These are phyloP conservation scores for Priocnemis perturbator DNA, from an alignment of 2,888 invertebrate species.

Conservation along the genomic window DNA sequence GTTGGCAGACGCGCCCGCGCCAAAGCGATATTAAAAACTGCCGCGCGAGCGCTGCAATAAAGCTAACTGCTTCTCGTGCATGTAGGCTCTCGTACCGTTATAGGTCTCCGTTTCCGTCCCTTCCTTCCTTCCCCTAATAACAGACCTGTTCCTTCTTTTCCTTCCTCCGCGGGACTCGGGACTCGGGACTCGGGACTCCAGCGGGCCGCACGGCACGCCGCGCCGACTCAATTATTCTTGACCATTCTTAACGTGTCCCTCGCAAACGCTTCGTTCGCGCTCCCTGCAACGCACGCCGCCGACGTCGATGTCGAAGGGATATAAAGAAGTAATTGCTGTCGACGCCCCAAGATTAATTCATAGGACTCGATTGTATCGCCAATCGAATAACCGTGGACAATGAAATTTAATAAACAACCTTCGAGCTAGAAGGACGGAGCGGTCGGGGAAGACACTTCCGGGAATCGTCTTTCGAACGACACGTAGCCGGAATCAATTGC, in stretches of 20 bases:
- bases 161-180: constrained; percentile 2
- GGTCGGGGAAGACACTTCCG: not conserved
- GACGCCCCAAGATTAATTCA: too few relatives aligned
- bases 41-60: constrained; percentile 66
- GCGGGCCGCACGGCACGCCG: not conserved
- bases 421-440: too few relatives aligned
- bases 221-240: not conserved
- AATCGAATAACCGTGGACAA: too few relatives aligned
- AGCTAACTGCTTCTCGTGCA: constrained; percentile 67
- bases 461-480: constrained; percentile 10
- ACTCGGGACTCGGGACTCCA: too few relatives aligned
- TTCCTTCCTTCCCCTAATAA: constrained; percentile 36
- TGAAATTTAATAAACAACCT: too few relatives aligned
- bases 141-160: constrained; percentile 10
- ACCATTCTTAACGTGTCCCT: too few relatives aligned
- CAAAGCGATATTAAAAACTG: constrained; percentile 73
- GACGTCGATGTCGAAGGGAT: too few relatives aligned
- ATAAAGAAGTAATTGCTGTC: too few relatives aligned
- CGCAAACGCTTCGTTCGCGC: too few relatives aligned
- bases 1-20: constrained; percentile 68
- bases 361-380: too few relatives aligned
- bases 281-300: too few relatives aligned
- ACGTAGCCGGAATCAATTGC: constrained; percentile 11
- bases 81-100: constrained; percentile 43
- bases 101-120: constrained; percentile 44